phyloP scores from a whole-genome alignment of 2,797 vertebrate genomes.

The Sylvia borin region DNA sequence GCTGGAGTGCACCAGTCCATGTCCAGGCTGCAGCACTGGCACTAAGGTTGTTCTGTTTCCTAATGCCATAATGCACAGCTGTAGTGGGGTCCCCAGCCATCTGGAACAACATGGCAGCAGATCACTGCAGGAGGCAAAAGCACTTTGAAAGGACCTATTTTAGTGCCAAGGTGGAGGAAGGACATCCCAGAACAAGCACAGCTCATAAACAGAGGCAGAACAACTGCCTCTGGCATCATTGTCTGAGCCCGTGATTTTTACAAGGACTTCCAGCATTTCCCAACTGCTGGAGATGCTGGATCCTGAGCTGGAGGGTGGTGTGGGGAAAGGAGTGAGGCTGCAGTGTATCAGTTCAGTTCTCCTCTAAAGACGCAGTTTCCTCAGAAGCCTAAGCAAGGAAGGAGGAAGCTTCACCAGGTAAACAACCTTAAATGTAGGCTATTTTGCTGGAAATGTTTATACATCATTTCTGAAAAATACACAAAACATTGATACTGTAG shows the following conservation, averaged over 20 bases:
- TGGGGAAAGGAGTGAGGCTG: not conserved
- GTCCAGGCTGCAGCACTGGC: not conserved
- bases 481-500: not conserved
- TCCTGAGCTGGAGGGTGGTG: not conserved
- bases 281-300: not conserved
- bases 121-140: not conserved
- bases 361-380: not conserved
- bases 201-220: not conserved
- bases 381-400: not conserved
- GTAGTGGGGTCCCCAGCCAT: rapidly evolving
- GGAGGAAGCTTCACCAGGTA: not conserved
- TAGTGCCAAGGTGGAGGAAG: slow-evolving; percentile 45
- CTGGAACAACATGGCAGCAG: not conserved
- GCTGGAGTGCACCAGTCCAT: not conserved
- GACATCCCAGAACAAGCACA: not conserved
- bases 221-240: not conserved
- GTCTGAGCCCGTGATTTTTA: not conserved
- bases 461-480: not conserved
- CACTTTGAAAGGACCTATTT: slow-evolving; percentile 42
- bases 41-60: not conserved
- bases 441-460: slow-evolving; percentile 39
- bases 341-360: not conserved
- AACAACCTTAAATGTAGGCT: not conserved
- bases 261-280: not conserved
- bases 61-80: not conserved